phyloP scores from a whole-genome alignment of 2,888 invertebrate genomes.

The Iphiclides podalirius region DNA sequence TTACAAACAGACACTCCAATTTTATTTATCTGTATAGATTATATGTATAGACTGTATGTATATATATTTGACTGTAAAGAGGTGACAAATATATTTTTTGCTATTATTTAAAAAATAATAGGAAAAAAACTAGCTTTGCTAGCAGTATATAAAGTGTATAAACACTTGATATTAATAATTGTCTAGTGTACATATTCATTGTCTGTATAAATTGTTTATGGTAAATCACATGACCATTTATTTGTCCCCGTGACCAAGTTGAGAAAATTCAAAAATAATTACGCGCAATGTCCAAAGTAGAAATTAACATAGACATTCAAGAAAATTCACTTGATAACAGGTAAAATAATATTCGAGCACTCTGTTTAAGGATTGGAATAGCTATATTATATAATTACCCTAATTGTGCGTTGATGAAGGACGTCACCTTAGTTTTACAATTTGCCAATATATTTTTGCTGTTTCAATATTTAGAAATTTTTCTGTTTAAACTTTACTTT shows the following conservation, averaged over 20 bases:
- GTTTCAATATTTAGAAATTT: slow-evolving; percentile 32
- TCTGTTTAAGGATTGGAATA: slow-evolving; percentile 27
- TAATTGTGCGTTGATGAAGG: slow-evolving; percentile 57
- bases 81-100: no score
- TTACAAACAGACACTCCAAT: no score
- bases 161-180: no score
- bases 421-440: slow-evolving; percentile 61
- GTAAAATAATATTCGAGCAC: slow-evolving; percentile 57
- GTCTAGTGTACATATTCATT: no score
- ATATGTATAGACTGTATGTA: no score
- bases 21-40: no score
- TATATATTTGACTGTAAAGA: no score
- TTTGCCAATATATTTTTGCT: slow-evolving; percentile 53
- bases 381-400: slow-evolving; percentile 62
- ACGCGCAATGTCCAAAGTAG: slow-evolving; percentile 72
- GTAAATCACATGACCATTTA: slow-evolving; percentile 84
- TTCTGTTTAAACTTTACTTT: slow-evolving; percentile 10
- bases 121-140: no score
- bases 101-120: no score
- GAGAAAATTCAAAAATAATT: slow-evolving; percentile 83
- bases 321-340: slow-evolving; percentile 82
- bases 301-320: slow-evolving; percentile 81
- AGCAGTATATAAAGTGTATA: no score
- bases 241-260: slow-evolving; percentile 87
- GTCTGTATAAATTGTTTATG: slow-evolving; percentile 50